phyloP scores from a whole-genome alignment of 1,140 invertebrate species.

The Drosophila pallidifrons region DNA sequence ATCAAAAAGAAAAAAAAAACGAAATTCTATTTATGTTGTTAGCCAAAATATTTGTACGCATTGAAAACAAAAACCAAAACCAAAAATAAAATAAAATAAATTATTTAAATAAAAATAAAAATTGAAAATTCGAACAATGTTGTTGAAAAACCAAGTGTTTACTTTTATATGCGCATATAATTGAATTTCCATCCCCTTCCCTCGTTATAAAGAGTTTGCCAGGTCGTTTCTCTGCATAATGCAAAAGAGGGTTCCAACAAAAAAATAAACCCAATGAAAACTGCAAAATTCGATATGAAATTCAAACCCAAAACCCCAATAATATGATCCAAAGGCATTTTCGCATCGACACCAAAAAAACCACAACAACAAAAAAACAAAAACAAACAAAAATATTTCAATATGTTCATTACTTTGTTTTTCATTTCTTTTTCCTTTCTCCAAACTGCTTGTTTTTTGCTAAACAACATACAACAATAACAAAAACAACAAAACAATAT shows the following conservation, averaged over 20 bases:
- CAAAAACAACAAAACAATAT: constrained; percentile 42
- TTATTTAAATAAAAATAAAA: constrained; percentile 69
- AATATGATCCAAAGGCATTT: constrained; percentile 57
- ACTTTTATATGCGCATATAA: constrained; percentile 48
- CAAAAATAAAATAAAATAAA: constrained; percentile 33
- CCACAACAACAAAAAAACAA: constrained; percentile 50
- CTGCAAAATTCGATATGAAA: constrained; percentile 36
- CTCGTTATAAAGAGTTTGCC: constrained; percentile 15
- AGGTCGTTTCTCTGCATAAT: neutral
- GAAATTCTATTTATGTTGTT: constrained; percentile 53
- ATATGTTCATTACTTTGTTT: constrained; percentile 82
- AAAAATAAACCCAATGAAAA: constrained; percentile 6
- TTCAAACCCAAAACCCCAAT: constrained; percentile 19
- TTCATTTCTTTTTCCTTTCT: constrained; percentile 82
- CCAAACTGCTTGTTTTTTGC: constrained; percentile 82
- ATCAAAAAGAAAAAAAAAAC: constrained; percentile 31
- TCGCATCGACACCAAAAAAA: constrained; percentile 51
- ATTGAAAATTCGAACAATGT: constrained; percentile 55
- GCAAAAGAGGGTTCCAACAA: neutral
- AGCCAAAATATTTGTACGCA: constrained; percentile 72
- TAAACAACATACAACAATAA: constrained; percentile 71
- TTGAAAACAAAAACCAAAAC: constrained; percentile 27
- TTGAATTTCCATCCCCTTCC: neutral
- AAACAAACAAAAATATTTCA: constrained; percentile 74
- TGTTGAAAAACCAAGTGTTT: constrained; percentile 77